These are phyloP conservation scores for Colistium nudipinnis DNA, from an alignment of 2,113 vertebrate species.

Conservation along the genomic window DNA sequence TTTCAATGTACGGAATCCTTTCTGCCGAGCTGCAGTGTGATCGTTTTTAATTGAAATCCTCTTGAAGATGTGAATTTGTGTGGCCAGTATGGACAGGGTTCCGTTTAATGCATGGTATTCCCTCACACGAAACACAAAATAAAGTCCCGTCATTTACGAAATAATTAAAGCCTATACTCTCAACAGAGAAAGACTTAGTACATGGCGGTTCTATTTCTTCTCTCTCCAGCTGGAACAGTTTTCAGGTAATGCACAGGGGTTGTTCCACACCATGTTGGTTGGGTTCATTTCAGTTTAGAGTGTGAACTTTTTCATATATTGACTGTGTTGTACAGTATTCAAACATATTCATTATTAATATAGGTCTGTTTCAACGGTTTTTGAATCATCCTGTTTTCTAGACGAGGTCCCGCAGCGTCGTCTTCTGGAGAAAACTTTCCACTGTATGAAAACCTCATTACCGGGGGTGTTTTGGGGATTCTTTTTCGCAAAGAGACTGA, in stretches of 20 bases:
- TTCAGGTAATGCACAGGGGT: background rate
- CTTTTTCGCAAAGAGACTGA: background rate
- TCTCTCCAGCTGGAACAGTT: background rate
- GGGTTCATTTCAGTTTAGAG: background rate
- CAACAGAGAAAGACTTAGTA: slow-evolving; percentile 15
- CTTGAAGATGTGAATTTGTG: background rate
- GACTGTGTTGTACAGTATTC: background rate
- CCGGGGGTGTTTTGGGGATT: background rate
- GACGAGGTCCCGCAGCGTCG: background rate
- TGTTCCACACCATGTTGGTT: background rate
- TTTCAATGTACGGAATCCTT: too few relatives aligned
- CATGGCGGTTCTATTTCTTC: background rate
- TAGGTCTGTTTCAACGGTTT: slow-evolving; percentile 1
- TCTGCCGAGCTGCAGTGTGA: too few relatives aligned
- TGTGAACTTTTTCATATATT: background rate
- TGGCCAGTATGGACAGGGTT: background rate
- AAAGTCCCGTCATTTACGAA: slow-evolving; percentile 8
- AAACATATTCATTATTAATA: background rate
- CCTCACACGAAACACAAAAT: slow-evolving; percentile 3
- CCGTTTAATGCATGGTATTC: slow-evolving; percentile 2
- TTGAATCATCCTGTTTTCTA: background rate
- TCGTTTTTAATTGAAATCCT: too few relatives aligned
- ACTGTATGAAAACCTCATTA: background rate
- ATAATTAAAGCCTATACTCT: slow-evolving; percentile 27
- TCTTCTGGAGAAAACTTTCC: background rate